Evolutionary conservation across 2,888 invertebrate genomes (phyloP).

Genomic region (Drosophila infuscata): DNA sequence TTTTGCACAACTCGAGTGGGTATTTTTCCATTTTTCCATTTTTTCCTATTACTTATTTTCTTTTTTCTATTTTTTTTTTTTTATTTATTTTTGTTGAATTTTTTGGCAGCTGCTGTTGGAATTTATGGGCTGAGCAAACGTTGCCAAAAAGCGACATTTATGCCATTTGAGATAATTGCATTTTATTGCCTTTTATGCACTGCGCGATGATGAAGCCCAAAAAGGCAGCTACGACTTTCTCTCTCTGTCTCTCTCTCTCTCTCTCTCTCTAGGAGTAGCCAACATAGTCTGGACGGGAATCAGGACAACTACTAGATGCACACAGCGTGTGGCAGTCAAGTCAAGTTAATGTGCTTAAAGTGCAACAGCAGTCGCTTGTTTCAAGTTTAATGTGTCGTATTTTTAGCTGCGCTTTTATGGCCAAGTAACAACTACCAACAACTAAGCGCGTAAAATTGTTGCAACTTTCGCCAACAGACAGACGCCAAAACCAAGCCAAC

Average conservation of each 20-base stretch:
- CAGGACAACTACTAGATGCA: conserved; percentile 29
- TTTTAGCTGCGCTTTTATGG: conserved; percentile 60
- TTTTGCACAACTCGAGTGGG: conserved; percentile 12
- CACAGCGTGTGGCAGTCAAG: conserved; percentile 7
- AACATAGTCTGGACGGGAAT: conserved; percentile 22
- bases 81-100: conserved; percentile 15
- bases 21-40: not conserved
- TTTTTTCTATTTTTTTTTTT: conserved; percentile 1
- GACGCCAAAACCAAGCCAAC: conserved; percentile 19
- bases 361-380: conserved; percentile 48
- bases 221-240: not conserved
- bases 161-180: conserved; percentile 79
- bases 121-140: conserved; percentile 70
- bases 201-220: conserved; percentile 42
- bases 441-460: conserved; percentile 66
- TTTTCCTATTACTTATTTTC: conserved; percentile 1
- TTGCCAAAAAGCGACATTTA: conserved; percentile 77
- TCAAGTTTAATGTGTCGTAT: conserved; percentile 54
- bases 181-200: conserved; percentile 78
- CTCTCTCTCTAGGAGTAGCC: not conserved
- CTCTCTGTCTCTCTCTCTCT: not conserved
- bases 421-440: conserved; percentile 45
- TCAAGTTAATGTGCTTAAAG: conserved; percentile 56
- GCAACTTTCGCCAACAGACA: conserved; percentile 39
- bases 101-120: conserved; percentile 65